Conservation (phyloP, 1,140 invertebrate species). For the Micrasema minimum region DNA sequence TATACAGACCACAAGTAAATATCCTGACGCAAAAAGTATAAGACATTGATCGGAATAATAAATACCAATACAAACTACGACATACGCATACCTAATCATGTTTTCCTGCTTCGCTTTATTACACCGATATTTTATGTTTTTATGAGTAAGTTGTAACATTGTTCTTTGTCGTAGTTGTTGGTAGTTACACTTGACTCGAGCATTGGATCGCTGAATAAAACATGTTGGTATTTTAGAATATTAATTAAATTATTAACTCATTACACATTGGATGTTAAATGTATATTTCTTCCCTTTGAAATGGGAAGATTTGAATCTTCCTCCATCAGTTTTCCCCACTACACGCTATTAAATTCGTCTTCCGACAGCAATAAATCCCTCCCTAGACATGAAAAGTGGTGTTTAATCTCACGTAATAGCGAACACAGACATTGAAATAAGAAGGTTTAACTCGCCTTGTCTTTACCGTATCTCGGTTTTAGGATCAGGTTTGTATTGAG, state of each 20-base stretch:
- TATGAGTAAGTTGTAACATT: no score
- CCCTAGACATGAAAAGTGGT: conserved; percentile 25
- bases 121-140: no score
- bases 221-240: conserved; percentile 25
- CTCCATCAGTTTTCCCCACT: conserved; percentile 13
- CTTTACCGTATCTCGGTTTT: conserved; percentile 23
- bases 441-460: conserved; percentile 19
- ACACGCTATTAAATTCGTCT: conserved; percentile 35
- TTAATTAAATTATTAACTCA: conserved; percentile 30
- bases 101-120: no score
- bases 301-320: conserved; percentile 17
- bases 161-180: no score
- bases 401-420: conserved; percentile 37
- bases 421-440: conserved; percentile 32
- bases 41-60: background rate
- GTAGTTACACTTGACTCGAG: background rate
- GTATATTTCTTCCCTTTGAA: conserved; percentile 26
- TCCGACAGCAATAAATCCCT: conserved; percentile 26
- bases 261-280: conserved; percentile 4
- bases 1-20: no score
- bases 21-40: background rate
- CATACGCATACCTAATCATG: no score
- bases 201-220: background rate
- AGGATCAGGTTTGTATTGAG: conserved; percentile 13
- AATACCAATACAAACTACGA: no score